Percentiles rank a stretch among this genome's conserved stretches.
Conservation (phyloP, 2,113 vertebrate species). For the Ochotona curzoniae region DNA sequence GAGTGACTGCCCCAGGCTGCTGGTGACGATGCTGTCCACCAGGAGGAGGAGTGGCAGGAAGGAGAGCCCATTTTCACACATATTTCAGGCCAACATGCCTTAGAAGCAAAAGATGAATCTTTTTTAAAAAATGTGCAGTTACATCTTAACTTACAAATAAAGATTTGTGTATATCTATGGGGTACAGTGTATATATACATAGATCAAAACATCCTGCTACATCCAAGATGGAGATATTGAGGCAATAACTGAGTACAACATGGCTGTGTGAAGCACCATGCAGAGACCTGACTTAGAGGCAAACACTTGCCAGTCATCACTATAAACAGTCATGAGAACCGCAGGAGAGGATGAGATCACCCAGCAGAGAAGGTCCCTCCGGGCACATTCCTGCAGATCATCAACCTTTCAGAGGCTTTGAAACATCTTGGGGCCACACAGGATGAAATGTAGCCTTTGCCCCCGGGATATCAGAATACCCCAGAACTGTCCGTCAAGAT, state of each 20-base stretch:
- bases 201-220: background rate
- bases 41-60: background rate
- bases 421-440: background rate
- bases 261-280: background rate
- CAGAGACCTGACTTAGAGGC: background rate
- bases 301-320: background rate
- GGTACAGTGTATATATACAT: background rate
- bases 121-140: background rate
- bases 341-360: background rate
- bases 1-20: background rate
- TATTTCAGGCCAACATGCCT: background rate
- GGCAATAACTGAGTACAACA: background rate
- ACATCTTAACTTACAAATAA: background rate
- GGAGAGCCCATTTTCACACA: background rate
- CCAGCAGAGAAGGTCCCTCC: background rate
- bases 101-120: background rate
- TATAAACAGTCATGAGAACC: background rate
- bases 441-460: background rate
- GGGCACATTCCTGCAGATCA: background rate
- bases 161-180: background rate
- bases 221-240: background rate
- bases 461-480: background rate
- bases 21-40: background rate
- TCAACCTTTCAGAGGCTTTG: background rate
- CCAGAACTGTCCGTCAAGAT: background rate